Evolutionary conservation across 2,888 invertebrate species (phyloP), one percentile per base, ranked within the genome.

Genomic region (Abrostola tripartita): DNA sequence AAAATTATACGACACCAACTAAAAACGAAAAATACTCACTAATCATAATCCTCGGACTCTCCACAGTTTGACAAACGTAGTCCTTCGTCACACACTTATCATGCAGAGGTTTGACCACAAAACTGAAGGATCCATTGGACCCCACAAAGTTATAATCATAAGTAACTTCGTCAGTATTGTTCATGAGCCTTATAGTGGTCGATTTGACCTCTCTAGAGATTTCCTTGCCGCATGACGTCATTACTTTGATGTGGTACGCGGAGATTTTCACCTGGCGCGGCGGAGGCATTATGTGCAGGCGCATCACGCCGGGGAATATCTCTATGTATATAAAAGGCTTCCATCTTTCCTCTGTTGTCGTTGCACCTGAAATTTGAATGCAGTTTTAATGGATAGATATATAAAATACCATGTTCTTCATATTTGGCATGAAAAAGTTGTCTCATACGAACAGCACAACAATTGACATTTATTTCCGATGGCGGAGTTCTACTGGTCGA

Each of bases 241-340:
- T 77, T 0, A 91, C 87, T 41, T 84, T 82, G 12, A 94, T 88
- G 10, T 81, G 81, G 74, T 92, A 94, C 0, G 84, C 82, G 0
- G 58, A 76, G 7, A 94, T 89, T 0, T 83, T 87, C 0, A 94
- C 76, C 11, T 88, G 88, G 0, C 67, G 37, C 0, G 90, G 92
- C 0, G 94, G 93, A 0, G 92, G 90, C 81, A 88, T 85, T 12
- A 94, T 88, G 61, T 92, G 94, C 0, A 94, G 76, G 7, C 89
- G 85, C 82, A 94, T 86, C 0, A 81, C 83, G 7, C 73, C 85
- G 0, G 87, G 86, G 37, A 92, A 83, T 73, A 92, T 90, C 78
- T 93, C 93, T 41, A 94, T 90, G 74, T 94, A 94, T 4, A 92
- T 88, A 65, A 94, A 94, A 5, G 94, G 94, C 66, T 88, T 90